These are phyloP conservation scores for Volucella inflata DNA, from an alignment of 2,888 invertebrate species.

Conservation along the genomic window DNA sequence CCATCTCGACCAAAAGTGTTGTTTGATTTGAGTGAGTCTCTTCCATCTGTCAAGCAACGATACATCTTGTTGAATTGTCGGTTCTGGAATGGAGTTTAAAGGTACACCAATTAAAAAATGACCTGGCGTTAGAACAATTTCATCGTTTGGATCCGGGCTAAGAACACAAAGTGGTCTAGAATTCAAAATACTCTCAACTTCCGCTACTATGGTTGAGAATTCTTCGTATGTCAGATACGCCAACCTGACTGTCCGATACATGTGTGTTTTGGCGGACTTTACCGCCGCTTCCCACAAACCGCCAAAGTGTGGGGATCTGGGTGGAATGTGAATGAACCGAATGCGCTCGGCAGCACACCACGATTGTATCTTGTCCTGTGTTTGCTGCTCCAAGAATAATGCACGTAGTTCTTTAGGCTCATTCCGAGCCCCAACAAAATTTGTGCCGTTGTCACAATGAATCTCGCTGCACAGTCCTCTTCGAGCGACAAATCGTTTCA, in stretches of 20 bases:
- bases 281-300: slow-evolving; percentile 26
- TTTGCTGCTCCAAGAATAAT: neutral
- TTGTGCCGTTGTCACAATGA: too few relatives aligned
- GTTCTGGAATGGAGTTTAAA: too few relatives aligned
- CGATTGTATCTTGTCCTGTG: neutral
- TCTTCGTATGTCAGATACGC: neutral
- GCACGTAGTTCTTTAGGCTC: too few relatives aligned
- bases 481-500: too few relatives aligned
- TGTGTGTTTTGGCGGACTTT: slow-evolving; percentile 6
- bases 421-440: too few relatives aligned
- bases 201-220: neutral
- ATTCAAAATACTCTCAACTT: neutral
- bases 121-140: too few relatives aligned
- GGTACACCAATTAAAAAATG: too few relatives aligned
- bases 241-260: neutral
- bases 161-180: neutral
- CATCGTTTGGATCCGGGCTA: slow-evolving; percentile 4
- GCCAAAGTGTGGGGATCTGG: slow-evolving; percentile 21
- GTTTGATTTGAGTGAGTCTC: too few relatives aligned
- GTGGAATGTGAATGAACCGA: slow-evolving; percentile 12
- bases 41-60: too few relatives aligned
- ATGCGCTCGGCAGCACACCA: slow-evolving; percentile 26
- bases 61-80: too few relatives aligned
- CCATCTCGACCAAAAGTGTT: too few relatives aligned
- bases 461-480: too few relatives aligned